Conservation (phyloP, 2,797 vertebrate genomes). For the Chelon auratus region DNA sequence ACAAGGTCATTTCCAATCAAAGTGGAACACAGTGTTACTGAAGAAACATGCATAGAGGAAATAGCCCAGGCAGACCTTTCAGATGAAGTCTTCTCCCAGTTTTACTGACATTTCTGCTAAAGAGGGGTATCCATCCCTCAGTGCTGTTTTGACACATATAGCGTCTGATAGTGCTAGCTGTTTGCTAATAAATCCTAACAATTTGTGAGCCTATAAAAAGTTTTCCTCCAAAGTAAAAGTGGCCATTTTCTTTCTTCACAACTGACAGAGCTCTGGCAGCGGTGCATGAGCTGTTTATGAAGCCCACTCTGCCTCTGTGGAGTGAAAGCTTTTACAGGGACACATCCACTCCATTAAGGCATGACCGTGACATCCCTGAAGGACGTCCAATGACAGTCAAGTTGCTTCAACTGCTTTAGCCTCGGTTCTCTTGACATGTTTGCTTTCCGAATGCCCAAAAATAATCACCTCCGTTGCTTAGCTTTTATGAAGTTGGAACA, state of each 20-base stretch:
- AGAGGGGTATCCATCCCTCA: constrained; percentile 16
- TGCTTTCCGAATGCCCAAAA: neutral
- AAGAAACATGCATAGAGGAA: constrained; percentile 33
- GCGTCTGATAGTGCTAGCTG: constrained; percentile 25
- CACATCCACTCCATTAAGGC: constrained; percentile 78
- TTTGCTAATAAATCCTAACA: constrained; percentile 48
- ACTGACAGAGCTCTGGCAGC: constrained; percentile 57
- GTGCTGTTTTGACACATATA: constrained; percentile 32
- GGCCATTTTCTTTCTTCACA: constrained; percentile 49
- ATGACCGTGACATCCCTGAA: constrained; percentile 73
- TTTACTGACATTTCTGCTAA: constrained; percentile 27
- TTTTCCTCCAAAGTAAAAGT: constrained; percentile 46
- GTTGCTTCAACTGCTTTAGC: constrained; percentile 36
- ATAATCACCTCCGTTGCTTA: constrained; percentile 13
- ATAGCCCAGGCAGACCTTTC: constrained; percentile 17
- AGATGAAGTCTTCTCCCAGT: constrained; percentile 30
- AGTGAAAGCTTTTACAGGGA: constrained; percentile 80
- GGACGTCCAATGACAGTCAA: constrained; percentile 65
- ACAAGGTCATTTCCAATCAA: constrained; percentile 48
- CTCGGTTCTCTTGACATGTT: constrained; percentile 12
- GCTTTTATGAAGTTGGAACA: constrained; percentile 25
- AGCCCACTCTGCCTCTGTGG: constrained; percentile 66
- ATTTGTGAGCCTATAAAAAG: constrained; percentile 50
- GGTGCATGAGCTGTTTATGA: constrained; percentile 72
- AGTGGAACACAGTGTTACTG: constrained; percentile 23